Evolutionary conservation across 2,888 invertebrate species (phyloP).

Genomic region (Drosophila birchii): DNA sequence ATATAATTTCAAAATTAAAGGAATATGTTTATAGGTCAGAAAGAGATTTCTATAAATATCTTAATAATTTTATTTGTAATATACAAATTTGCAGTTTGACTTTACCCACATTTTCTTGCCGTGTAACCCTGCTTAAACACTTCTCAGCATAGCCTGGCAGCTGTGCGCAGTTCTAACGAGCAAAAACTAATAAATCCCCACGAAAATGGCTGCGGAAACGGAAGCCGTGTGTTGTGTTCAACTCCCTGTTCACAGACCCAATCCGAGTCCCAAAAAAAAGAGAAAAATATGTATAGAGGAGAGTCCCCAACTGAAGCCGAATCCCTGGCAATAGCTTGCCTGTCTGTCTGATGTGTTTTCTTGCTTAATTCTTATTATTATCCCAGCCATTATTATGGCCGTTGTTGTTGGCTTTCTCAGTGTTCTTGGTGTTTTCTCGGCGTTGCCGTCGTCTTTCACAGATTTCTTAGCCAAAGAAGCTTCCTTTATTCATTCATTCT

Average conservation of each 20-base stretch:
- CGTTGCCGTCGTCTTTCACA: conserved; percentile 63
- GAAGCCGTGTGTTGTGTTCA: conserved; percentile 77
- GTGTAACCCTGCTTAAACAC: conserved; percentile 58
- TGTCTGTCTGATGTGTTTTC: conserved; percentile 76
- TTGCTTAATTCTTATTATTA: conserved; percentile 81
- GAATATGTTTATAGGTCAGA: background rate
- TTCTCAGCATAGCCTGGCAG: conserved; percentile 60
- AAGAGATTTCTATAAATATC: too few relatives aligned
- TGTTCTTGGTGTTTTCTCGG: conserved; percentile 13
- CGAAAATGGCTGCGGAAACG: conserved; percentile 81
- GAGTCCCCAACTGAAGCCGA: conserved; percentile 25
- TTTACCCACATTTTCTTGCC: background rate
- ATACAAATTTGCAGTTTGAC: too few relatives aligned
- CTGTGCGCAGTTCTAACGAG: conserved; percentile 83
- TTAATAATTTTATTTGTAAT: background rate
- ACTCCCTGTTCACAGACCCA: conserved; percentile 46
- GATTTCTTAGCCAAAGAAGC: conserved; percentile 60
- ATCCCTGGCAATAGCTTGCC: conserved; percentile 40
- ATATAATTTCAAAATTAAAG: background rate
- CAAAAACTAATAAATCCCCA: conserved; percentile 84
- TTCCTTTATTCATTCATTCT: conserved; percentile 57
- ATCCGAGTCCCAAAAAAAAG: conserved; percentile 21
- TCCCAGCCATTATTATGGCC: conserved; percentile 75
- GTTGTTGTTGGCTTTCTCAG: conserved; percentile 27
- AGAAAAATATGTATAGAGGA: conserved; percentile 1